Percentiles rank a stretch among this genome's conserved stretches.
phyloP scores from a whole-genome alignment of 2,888 invertebrate species.

The Spatulosminthurus flaviceps region DNA sequence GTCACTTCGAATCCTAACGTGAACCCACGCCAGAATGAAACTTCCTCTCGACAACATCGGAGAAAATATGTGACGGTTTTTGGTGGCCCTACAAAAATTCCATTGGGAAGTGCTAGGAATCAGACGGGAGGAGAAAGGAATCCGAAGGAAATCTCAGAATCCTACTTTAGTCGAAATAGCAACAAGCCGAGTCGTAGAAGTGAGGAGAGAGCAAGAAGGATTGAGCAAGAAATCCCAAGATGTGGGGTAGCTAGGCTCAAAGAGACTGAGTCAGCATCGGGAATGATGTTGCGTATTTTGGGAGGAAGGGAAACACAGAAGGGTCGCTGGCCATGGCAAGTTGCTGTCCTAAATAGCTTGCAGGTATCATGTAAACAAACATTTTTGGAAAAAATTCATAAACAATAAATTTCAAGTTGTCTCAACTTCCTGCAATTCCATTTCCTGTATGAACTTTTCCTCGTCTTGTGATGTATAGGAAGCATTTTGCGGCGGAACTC shows the following conservation, averaged over 20 bases:
- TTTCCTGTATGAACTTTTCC: no score
- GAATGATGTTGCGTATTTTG: conserved; percentile 76
- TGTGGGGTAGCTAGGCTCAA: conserved; percentile 61
- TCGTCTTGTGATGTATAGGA: conserved; percentile 70
- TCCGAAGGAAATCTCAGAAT: neutral
- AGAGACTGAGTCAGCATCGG: conserved; percentile 46
- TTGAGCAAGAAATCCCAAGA: neutral
- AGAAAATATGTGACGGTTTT: conserved; percentile 19
- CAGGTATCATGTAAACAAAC: no score
- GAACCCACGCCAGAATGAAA: conserved; percentile 15
- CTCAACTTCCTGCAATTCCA: no score
- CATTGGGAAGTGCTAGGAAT: neutral
- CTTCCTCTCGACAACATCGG: neutral
- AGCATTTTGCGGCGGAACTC: conserved; percentile 87
- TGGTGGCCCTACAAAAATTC: neutral
- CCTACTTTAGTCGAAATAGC: neutral
- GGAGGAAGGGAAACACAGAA: conserved; percentile 82
- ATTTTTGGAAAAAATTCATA: no score
- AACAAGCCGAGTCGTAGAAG: neutral
- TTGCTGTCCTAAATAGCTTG: conserved; percentile 84
- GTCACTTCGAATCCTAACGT: neutral
- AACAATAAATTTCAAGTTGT: no score
- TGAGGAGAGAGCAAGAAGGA: neutral
- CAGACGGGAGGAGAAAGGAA: neutral
- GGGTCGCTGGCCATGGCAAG: conserved; percentile 96